Evolutionary conservation across 2,113 vertebrate genomes (phyloP).

Genomic region (Garra rufa): DNA sequence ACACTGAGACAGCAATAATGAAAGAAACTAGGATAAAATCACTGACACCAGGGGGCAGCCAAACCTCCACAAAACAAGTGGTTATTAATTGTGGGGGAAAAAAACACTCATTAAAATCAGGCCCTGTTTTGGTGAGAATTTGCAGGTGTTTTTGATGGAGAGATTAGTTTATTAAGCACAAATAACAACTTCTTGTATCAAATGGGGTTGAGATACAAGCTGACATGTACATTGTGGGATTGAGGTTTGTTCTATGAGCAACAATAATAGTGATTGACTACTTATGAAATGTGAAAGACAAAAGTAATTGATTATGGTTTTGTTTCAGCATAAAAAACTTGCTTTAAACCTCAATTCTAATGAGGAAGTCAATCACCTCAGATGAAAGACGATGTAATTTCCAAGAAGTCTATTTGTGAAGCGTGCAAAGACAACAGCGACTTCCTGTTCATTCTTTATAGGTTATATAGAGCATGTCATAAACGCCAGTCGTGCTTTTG

Average conservation of each 20-base stretch:
- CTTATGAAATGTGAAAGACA: background rate
- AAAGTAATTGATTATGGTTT: background rate
- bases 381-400: background rate
- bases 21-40: background rate
- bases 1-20: background rate
- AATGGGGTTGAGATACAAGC: background rate
- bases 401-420: background rate
- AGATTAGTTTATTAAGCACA: background rate
- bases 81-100: background rate
- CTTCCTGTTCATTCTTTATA: slow-evolving; percentile 16
- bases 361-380: background rate
- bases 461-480: background rate
- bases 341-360: background rate
- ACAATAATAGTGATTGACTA: background rate
- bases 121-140: background rate
- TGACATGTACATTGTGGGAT: background rate
- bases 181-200: background rate
- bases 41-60: slow-evolving; percentile 6
- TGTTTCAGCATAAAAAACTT: background rate
- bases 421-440: background rate
- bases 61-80: background rate
- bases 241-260: background rate
- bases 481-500: background rate
- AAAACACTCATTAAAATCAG: background rate
- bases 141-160: background rate